Evolutionary conservation across 2,113 vertebrate species (phyloP).

Genomic region (Oncorhynchus clarkii): DNA sequence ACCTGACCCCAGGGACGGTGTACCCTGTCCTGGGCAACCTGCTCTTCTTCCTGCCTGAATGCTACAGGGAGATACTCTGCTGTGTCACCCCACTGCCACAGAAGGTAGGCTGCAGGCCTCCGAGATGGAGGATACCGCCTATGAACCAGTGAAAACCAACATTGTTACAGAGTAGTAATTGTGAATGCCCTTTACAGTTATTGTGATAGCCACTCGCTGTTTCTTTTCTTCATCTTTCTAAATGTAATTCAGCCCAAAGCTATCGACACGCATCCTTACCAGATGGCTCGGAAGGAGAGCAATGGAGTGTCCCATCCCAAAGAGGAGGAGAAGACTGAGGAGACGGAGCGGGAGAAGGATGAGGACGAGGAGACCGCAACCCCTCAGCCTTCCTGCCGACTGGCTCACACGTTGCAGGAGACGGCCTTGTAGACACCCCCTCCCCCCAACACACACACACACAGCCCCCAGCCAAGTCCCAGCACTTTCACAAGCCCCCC

Average conservation of each 20-base stretch:
- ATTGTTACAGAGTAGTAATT: too few relatives aligned
- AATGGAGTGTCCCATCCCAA: constrained; percentile 61
- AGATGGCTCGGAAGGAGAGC: constrained; percentile 52
- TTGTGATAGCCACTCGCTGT: not conserved
- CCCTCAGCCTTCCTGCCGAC: constrained; percentile 24
- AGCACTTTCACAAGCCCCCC: not conserved
- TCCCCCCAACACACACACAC: not conserved
- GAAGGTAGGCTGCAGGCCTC: constrained; percentile 57
- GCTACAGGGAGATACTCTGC: constrained; percentile 75
- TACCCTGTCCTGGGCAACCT: constrained; percentile 81
- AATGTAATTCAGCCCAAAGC: constrained; percentile 56
- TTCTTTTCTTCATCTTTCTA: not conserved
- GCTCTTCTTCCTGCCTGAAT: constrained; percentile 81
- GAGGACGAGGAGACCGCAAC: constrained; percentile 28
- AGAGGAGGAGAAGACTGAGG: constrained; percentile 41
- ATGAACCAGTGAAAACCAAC: too few relatives aligned
- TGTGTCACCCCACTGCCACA: constrained; percentile 65
- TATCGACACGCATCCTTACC: constrained; percentile 22
- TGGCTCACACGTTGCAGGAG: constrained; percentile 71
- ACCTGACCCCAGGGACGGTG: constrained; percentile 83
- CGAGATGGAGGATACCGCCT: too few relatives aligned
- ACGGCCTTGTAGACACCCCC: constrained; percentile 69
- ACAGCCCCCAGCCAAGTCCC: not conserved
- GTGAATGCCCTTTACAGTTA: too few relatives aligned
- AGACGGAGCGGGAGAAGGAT: constrained; percentile 27